Conservation (phyloP, 2,888 invertebrate species). For the Heliconius ismenius region DNA sequence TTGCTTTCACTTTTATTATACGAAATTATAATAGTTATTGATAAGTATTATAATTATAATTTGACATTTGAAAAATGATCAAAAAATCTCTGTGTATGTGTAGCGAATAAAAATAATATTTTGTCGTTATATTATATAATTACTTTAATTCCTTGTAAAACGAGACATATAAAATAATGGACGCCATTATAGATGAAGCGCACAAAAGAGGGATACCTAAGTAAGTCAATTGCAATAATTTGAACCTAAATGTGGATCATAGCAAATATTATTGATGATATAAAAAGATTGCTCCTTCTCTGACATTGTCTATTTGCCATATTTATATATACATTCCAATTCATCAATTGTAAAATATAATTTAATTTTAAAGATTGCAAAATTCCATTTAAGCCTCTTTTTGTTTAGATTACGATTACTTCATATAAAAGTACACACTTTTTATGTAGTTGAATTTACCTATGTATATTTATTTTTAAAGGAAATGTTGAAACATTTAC, state of each 20-base stretch:
- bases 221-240: background rate
- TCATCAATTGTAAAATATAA: background rate
- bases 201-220: background rate
- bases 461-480: background rate
- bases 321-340: background rate
- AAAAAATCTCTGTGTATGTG: background rate
- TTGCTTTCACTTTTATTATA: conserved; percentile 10
- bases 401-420: background rate
- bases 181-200: background rate
- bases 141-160: conserved; percentile 4
- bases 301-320: background rate
- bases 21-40: background rate
- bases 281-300: background rate
- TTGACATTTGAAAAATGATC: conserved; percentile 13
- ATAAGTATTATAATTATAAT: conserved; percentile 10
- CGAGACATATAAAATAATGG: background rate
- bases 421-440: background rate
- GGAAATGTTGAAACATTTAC: background rate
- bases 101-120: background rate
- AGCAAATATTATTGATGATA: conserved; percentile 2
- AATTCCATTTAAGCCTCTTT: no score
- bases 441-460: background rate
- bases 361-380: background rate
- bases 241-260: background rate
- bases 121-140: background rate